phyloP scores from a whole-genome alignment of 37 sponge, comb jelly and placozoan genomes.

The Sycon ciliatum region DNA sequence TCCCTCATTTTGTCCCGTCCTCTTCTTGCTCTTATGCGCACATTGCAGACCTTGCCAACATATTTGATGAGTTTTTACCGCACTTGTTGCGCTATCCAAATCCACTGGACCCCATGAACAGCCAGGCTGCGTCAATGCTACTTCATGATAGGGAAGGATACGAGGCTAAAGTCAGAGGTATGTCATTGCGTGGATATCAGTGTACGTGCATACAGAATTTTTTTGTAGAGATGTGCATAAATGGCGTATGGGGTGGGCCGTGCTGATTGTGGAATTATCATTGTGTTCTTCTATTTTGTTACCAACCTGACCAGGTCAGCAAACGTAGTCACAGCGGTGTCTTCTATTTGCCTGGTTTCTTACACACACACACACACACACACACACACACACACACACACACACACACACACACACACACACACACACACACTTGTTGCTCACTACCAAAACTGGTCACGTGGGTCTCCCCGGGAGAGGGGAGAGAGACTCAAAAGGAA shows the following conservation, averaged over 20 bases:
- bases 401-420: slow-evolving; percentile 5
- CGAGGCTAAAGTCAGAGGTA: slow-evolving; percentile 78
- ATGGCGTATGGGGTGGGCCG: too few relatives aligned
- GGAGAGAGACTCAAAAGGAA: too few relatives aligned
- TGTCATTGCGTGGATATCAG: too few relatives aligned
- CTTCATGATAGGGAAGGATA: slow-evolving; percentile 95
- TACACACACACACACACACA: background rate
- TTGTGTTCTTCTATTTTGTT: too few relatives aligned
- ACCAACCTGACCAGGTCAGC: too few relatives aligned
- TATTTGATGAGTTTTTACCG: slow-evolving; percentile 94
- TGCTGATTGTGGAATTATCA: too few relatives aligned
- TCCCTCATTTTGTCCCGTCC: background rate
- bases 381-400: slow-evolving; percentile 5
- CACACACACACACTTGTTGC: background rate
- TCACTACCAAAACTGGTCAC: too few relatives aligned
- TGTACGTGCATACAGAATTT: too few relatives aligned
- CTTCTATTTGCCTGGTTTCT: too few relatives aligned
- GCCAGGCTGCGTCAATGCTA: slow-evolving; percentile 88
- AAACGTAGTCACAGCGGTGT: too few relatives aligned
- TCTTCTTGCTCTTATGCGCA: background rate
- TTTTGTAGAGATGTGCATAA: too few relatives aligned
- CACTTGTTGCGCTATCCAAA: slow-evolving; percentile 95
- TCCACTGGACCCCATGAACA: slow-evolving; percentile 92
- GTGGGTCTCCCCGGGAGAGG: too few relatives aligned
- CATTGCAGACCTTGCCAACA: slow-evolving; percentile 75